Conservation (phyloP, 2,888 invertebrate species). For the Nemoura dubitans region DNA sequence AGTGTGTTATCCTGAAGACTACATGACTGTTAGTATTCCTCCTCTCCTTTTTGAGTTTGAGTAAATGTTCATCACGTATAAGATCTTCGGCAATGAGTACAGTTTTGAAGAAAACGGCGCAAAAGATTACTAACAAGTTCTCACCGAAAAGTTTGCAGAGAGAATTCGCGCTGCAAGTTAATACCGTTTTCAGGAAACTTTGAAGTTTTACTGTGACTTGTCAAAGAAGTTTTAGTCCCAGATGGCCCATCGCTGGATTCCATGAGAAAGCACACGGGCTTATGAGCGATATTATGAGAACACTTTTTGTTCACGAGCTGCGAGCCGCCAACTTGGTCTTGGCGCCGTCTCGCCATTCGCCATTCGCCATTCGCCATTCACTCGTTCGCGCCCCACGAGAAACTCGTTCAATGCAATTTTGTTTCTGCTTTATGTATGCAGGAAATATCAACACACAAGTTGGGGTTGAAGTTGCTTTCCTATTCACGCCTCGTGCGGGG, state of each 20-base stretch:
- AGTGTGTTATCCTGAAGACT: not conserved
- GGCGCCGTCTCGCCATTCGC: no score
- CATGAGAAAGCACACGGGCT: conserved; percentile 8
- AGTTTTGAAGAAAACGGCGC: not conserved
- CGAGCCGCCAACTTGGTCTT: not conserved
- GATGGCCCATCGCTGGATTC: conserved; percentile 23
- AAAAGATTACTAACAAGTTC: conserved; percentile 12
- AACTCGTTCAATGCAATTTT: not conserved
- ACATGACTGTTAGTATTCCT: not conserved
- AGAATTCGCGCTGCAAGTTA: not conserved
- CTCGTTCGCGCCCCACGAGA: not conserved
- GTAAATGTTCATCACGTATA: not conserved
- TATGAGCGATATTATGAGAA: conserved; percentile 18
- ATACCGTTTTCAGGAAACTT: not conserved
- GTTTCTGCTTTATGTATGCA: not conserved
- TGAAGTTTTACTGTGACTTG: conserved; percentile 14
- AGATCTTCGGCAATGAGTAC: not conserved
- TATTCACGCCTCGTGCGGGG: not conserved
- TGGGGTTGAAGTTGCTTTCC: not conserved
- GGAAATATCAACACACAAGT: conserved; percentile 5
- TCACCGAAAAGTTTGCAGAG: not conserved
- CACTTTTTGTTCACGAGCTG: not conserved
- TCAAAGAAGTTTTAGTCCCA: conserved; percentile 23
- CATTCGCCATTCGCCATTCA: not conserved
- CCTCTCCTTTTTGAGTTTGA: not conserved